Base-by-base conservation (phyloP, 2,113 vertebrate genomes). In the Romanogobio albipinnatus region DNA sequence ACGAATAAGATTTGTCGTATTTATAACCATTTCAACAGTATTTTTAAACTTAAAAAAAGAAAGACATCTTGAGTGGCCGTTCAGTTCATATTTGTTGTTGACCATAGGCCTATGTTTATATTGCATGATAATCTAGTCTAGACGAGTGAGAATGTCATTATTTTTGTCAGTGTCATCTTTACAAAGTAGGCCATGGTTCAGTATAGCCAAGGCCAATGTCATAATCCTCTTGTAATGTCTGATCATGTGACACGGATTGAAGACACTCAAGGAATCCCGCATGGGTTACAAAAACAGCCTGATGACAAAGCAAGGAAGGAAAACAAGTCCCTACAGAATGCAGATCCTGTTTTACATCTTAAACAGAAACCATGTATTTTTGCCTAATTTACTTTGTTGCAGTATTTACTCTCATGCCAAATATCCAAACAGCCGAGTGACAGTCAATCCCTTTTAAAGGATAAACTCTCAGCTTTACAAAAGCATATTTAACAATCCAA, bases 401-500 rank as follows among this genome's bases (percentile, higher is more conserved):
- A 74, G 61, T 83, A 82, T 58, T 74, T 81, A 73, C 76, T 45
- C 36, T 49, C 47, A 85, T 59, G 80, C 71, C 80, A 84, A 83
- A 80, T 64, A 66, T 24, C 73, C 66, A 61, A 84, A 80, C 85
- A 88, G 85, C 81, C 71, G 79, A 75, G 76, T 76, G 80, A 83
- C 84, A 87, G 81, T 77, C 74, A 84, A 87, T 83, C 83, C 85
- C 75, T 84, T 87, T 83, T 84, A 62, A 56, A 82, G 73, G 61
- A 86, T 83, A 82, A 88, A 88, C 76, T 83, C 81, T 14, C 81
- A 84, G 85, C 53, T 87, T 53, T 87, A 87, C 84, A 86, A 88
- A 90, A 86, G 85, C 86, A 86, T 83, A 84, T 85, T 85, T 70
- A 79, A 71, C 81, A 84, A 83, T 70, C 62, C 75, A 77, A 83